A percentile compares a stretch with the other conserved stretches of the same genome.
phyloP scores from a whole-genome alignment of 1,140 invertebrate species.

The Trichogramma pretiosum region DNA sequence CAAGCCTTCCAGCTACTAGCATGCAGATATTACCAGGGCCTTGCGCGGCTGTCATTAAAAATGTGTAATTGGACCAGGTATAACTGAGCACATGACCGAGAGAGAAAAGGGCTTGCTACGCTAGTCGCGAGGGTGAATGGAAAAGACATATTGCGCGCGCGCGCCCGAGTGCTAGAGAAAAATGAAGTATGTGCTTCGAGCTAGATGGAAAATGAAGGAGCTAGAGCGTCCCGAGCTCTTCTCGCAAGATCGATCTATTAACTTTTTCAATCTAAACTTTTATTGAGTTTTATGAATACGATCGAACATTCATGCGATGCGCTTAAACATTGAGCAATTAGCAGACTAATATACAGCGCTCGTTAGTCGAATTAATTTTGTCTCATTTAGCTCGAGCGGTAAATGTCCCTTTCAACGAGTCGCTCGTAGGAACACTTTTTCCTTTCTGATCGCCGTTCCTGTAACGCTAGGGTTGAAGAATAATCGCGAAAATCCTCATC shows the following conservation, averaged over 20 bases:
- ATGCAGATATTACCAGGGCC: too few relatives aligned
- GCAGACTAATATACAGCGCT: conserved; percentile 4
- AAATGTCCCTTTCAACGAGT: too few relatives aligned
- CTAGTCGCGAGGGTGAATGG: neutral
- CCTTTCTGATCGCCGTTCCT: too few relatives aligned
- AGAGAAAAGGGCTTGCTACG: conserved; percentile 5
- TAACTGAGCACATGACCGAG: conserved; percentile 20
- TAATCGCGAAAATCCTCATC: too few relatives aligned
- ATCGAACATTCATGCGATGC: conserved; percentile 1
- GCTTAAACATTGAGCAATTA: conserved; percentile 13
- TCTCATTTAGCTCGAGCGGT: conserved; percentile 13
- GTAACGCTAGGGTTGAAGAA: too few relatives aligned
- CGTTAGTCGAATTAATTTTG: conserved; percentile 1
- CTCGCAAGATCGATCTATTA: too few relatives aligned
- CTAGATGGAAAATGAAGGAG: too few relatives aligned
- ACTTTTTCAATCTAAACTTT: conserved; percentile 3
- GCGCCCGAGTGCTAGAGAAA: neutral
- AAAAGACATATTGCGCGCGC: conserved; percentile 4
- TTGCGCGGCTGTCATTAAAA: conserved; percentile 35
- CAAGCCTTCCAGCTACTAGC: too few relatives aligned
- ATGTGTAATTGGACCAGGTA: conserved; percentile 39
- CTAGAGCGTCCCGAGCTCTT: too few relatives aligned
- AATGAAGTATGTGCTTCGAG: too few relatives aligned
- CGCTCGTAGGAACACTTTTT: too few relatives aligned
- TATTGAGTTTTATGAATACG: neutral